phyloP scores from a whole-genome alignment of 2,113 vertebrate species.

The Bujurquina vittata region DNA sequence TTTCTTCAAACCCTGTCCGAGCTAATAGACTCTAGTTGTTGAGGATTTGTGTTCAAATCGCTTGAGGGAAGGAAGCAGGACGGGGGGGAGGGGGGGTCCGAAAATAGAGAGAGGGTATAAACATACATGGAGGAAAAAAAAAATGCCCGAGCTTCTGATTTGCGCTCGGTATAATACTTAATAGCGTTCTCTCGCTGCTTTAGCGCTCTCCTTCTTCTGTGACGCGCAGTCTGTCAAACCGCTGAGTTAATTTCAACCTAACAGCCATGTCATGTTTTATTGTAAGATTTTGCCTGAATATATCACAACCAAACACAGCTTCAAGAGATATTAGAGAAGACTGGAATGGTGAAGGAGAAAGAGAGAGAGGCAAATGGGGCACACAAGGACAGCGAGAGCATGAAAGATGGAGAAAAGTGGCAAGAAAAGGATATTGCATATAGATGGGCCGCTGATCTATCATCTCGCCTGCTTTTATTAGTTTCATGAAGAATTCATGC shows the following conservation, averaged over 20 bases:
- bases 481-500: constrained; percentile 44
- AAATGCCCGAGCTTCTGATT: constrained; percentile 38
- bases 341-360: background rate
- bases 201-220: background rate
- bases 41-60: constrained; percentile 45
- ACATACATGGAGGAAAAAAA: constrained; percentile 1
- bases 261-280: background rate
- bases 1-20: constrained; percentile 37
- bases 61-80: constrained; percentile 21
- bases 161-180: constrained; percentile 4
- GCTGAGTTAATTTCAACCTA: background rate
- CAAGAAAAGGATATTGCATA: constrained; percentile 50
- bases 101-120: constrained; percentile 5
- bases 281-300: background rate
- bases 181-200: background rate
- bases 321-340: background rate
- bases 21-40: constrained; percentile 45
- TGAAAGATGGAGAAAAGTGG: constrained; percentile 50
- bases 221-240: background rate
- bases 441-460: constrained; percentile 27
- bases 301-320: background rate
- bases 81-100: background rate
- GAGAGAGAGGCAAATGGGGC: background rate
- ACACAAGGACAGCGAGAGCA: constrained; percentile 17
- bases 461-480: constrained; percentile 32